Base-by-base conservation (phyloP, 2,888 invertebrate genomes). In the Caenorhabditis sinica region DNA sequence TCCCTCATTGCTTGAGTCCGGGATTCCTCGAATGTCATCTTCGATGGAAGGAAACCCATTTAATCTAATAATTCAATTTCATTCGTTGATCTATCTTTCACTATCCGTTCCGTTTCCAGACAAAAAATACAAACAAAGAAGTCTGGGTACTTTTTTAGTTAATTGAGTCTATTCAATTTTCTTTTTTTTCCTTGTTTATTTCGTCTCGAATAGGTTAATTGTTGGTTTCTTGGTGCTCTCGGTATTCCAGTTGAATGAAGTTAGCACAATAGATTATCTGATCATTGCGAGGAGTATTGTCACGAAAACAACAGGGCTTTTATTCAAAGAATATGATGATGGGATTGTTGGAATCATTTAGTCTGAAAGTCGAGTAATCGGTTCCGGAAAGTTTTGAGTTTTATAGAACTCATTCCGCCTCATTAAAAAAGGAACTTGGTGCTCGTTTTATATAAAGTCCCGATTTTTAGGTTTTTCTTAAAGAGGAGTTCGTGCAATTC, bases 161-260 rank as follows among this genome's bases (percentile, higher is more conserved):
- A 73, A 63, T 63, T 30, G 30, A 61, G 23, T 73, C 51, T 28
- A n/a, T 53, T 40, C 11, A 40, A 17, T 33, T 30, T 30, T 30
- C 28, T 51, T 40, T 45, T 73, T 33, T 30, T 56, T 49, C 4
- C 36, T 63, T 61, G 17, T 30, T 63, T 58, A 43, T 33, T 72
- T 33, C 15, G 28, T 28, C 28, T 30, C 15, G 56, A 56, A 74
- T 28, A 74, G 74, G 63, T 65, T 63, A 65, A 51, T 74, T 53
- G 20, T 43, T 20, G 51, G 15, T 53, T 51, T 5, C 23, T 53
- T 23, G 28, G 23, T 40, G 20, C 20, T 36, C 40, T 40, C 13
- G 40, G 40, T 40, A 40, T 40, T 40, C 23, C 20, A 28, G 43
- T 23, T 43, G 15, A 43, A 43, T 43, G 17, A 43, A 25, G 17